These are phyloP conservation scores for Eclectus roratus DNA, from an alignment of 2,113 vertebrate species.

Conservation along the genomic window DNA sequence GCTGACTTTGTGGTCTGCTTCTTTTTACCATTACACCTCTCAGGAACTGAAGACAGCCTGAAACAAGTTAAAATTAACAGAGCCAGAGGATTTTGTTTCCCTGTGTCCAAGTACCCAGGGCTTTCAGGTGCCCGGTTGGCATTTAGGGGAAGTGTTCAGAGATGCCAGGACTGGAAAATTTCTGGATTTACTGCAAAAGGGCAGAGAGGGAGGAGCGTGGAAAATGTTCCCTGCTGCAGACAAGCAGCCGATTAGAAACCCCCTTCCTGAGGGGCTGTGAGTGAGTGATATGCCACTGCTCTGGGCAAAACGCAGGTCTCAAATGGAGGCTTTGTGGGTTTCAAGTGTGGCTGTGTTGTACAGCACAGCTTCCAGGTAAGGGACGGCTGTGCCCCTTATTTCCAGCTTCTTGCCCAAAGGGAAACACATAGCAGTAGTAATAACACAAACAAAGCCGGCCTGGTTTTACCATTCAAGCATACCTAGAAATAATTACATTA, in stretches of 20 bases:
- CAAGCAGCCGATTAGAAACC: background rate
- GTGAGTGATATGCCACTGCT: rapidly evolving
- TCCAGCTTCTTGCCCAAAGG: background rate
- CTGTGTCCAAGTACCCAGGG: no score
- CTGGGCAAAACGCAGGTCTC: background rate
- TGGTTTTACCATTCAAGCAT: background rate
- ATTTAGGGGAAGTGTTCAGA: background rate
- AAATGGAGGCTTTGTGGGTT: background rate
- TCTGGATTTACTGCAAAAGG: background rate
- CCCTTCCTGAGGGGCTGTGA: rapidly evolving
- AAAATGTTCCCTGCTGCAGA: background rate
- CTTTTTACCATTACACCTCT: background rate
- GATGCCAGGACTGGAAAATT: background rate
- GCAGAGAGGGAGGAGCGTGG: background rate
- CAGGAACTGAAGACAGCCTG: background rate
- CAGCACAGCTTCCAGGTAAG: background rate
- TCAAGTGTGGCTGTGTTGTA: background rate
- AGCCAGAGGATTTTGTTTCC: background rate
- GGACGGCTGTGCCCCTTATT: background rate
- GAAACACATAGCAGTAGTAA: rapidly evolving
- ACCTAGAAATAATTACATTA: background rate
- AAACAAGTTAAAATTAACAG: background rate
- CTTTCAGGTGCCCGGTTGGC: background rate
- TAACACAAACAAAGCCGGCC: background rate
- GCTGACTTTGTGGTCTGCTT: background rate